Base-by-base conservation (phyloP, 2,888 invertebrate species). In the Cylindroiulus punctatus region DNA sequence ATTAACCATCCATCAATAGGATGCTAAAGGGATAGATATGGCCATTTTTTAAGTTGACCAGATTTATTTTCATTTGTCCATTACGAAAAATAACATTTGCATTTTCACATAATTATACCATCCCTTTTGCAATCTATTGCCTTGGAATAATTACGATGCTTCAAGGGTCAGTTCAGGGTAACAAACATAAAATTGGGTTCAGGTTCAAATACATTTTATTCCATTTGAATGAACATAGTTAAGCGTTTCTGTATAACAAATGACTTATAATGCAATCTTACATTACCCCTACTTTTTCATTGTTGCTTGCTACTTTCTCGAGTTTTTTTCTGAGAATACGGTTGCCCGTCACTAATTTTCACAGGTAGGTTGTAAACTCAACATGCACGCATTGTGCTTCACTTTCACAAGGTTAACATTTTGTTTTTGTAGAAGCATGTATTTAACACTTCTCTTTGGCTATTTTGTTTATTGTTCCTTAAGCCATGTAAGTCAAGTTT, bases 281-380 rank as follows among this genome's bases (percentile, higher is more conserved):
- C 44, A 26, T 83, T 26, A 5, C 83, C 44, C 83, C 83, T 83
- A 42, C 26, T 83, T 42, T 83, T 83, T 83, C 83, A 36, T 83
- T 44, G 22, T 83, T 83, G 83, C 83, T 40, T 83, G 83, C 40
- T 83, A 76, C 83, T 40, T 83, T 44, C 83, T 83, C 44, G n/a
- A 42, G 83, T 83, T 83, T 83, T 83, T 40, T 83, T 83, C 82
- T 83, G 83, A 83, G 83, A 83, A 83, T 83, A 32, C 83, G 83
- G 44, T 76, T 40, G 83, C 83, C 40, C 83, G n/a, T 83, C 83
- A 83, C 83, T 83, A 83, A 83, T 83, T 42, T 44, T 83, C 44
- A 42, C 40, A 83, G 83, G 83, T 83, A 83, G 40, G 83, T 42
- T 40, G 12, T 26, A 42, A 40, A 22, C 10, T 83, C 40, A 83